A percentile compares a stretch with the other conserved stretches of the same genome.
Evolutionary conservation across 2,888 invertebrate species (phyloP).

Genomic region (Drosophila histrio): DNA sequence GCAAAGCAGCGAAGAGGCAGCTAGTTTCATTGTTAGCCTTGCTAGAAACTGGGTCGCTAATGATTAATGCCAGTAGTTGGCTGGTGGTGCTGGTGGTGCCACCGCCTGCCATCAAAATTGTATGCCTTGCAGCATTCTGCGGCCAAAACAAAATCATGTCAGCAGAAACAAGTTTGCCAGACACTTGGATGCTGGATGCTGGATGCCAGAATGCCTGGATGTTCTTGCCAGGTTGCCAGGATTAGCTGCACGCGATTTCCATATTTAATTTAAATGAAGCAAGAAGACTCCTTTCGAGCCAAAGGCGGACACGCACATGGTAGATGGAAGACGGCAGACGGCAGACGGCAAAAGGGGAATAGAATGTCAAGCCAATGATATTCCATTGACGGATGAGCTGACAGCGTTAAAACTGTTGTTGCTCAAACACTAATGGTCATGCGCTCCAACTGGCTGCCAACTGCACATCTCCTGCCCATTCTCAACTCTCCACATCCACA

Average conservation of each 20-base stretch:
- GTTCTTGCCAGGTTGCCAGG: conserved; percentile 56
- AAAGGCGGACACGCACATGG: conserved; percentile 53
- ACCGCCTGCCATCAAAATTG: conserved; percentile 57
- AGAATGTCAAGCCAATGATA: conserved; percentile 83
- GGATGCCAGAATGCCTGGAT: too few relatives aligned
- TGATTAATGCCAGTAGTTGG: conserved; percentile 66
- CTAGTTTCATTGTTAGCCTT: conserved; percentile 42
- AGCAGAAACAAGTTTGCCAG: conserved; percentile 27
- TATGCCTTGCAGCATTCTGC: conserved; percentile 47
- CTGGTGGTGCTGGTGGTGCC: conserved; percentile 51
- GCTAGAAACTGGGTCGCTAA: conserved; percentile 62
- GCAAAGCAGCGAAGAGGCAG: not conserved
- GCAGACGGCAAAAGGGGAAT: conserved; percentile 63
- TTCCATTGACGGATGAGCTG: conserved; percentile 84
- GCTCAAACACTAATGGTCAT: conserved; percentile 79
- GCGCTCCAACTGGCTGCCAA: conserved; percentile 35
- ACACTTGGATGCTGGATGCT: conserved; percentile 1
- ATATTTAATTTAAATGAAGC: conserved; percentile 81
- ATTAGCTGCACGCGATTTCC: conserved; percentile 80
- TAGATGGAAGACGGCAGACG: conserved; percentile 23
- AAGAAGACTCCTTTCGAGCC: conserved; percentile 26
- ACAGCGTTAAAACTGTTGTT: conserved; percentile 84
- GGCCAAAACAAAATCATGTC: conserved; percentile 64
- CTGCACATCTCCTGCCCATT: conserved; percentile 12
- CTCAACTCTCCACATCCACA: conserved; percentile 19